Conservation (phyloP, 92 coral and sea anemone species). For the Siderastrea radians region DNA sequence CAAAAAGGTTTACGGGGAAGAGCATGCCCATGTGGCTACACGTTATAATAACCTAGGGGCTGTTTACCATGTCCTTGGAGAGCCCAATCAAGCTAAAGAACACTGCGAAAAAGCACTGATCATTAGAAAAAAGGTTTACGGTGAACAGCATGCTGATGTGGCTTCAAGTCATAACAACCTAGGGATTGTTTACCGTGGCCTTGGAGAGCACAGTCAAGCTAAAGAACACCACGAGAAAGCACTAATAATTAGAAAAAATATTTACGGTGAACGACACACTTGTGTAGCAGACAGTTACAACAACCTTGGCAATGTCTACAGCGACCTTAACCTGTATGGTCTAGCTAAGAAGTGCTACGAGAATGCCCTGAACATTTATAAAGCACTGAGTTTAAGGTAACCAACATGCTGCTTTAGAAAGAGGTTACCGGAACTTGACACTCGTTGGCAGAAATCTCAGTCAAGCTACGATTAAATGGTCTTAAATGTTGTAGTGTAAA, state of each 20-base stretch:
- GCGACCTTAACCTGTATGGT: background rate
- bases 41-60: background rate
- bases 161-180: background rate
- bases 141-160: background rate
- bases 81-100: background rate
- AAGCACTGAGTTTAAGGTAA: too few species aligned
- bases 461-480: too few species aligned
- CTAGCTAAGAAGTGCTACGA: too few species aligned
- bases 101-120: background rate
- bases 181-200: background rate
- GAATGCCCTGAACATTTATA: too few species aligned
- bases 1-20: too few species aligned
- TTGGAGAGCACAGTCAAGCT: constrained; percentile 21
- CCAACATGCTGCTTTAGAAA: too few species aligned
- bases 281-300: background rate
- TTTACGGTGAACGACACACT: background rate
- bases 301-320: background rate
- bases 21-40: background rate
- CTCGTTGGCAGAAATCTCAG: too few species aligned
- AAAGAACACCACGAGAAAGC: constrained; percentile 13
- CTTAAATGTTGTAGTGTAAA: too few species aligned
- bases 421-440: too few species aligned
- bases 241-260: background rate
- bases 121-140: background rate
- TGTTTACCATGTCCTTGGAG: background rate